Evolutionary conservation across 2,113 vertebrate genomes (phyloP), one percentile per base, ranked within the genome.

Genomic region (Cairina moschata): DNA sequence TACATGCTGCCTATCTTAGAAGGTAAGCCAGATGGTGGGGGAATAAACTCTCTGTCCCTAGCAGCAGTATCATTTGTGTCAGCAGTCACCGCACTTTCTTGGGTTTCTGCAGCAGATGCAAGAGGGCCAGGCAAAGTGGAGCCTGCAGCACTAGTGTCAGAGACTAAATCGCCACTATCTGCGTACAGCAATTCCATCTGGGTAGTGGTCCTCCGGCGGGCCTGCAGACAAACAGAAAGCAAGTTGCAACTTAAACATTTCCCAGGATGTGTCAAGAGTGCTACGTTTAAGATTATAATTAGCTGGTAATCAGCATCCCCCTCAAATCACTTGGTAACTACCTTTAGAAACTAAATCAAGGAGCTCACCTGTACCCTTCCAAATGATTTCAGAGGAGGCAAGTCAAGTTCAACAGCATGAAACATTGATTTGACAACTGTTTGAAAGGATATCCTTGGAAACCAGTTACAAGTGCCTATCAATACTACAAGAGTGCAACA

Each of bases 141-240:
- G 91, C 98, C 99, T 94, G 98, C 98, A 46, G 98, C 77, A 58
- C 97, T 97, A 28, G 94, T 87, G 50, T 99, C 99, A 48, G 97
- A 97, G 60, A 95, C 97, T 83, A 96, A 97, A 88, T 99, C 99
- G 8, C 98, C 98, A 89, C 96, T 99, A 97, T 98, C 98, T 76
- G 99, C 99, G 40, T 99, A 99, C 23, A 99, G 98, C 95, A 99
- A 86, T 86, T 99, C 99, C 99, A 99, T 99, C 97, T 99, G 99
- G 9, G 99, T 99, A 83, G 99, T 98, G 90, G 99, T 99, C 90
- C 99, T 98, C 92, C 99, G 98, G 34, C 99, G 99, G 38, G 99
- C 99, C 99, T 99, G 96, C 22, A 79, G 71, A 68, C 88, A 96
- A 62, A 86, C 0, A 11, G 25, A 66, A 82, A 75, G 0, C 88